These are phyloP conservation scores for Drosophila teissieri DNA, from an alignment of 1,140 invertebrate species.

Conservation along the genomic window DNA sequence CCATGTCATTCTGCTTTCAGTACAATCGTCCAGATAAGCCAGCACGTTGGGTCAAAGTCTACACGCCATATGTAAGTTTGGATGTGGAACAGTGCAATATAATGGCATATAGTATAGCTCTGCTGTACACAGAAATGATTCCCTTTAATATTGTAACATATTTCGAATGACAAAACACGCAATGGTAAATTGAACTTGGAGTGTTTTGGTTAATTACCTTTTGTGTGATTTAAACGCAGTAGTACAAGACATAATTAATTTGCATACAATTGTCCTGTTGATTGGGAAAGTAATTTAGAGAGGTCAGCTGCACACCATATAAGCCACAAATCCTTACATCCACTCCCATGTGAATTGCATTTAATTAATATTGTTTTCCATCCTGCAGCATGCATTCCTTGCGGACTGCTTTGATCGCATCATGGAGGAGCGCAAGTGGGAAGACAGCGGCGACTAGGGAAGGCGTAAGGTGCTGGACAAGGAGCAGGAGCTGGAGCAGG, in stretches of 20 bases:
- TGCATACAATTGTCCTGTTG: neutral
- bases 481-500: neutral
- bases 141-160: neutral
- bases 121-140: neutral
- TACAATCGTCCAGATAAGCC: constrained; percentile 93
- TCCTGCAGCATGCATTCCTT: constrained; percentile 93
- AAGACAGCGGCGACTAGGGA: constrained; percentile 89
- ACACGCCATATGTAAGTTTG: constrained; percentile 94
- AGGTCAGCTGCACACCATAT: neutral
- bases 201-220: neutral
- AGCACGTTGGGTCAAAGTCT: constrained; percentile 94
- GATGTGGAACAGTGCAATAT: neutral
- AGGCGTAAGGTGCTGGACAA: constrained; percentile 2
- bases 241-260: neutral
- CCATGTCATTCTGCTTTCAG: constrained; percentile 94
- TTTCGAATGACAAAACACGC: too few relatives aligned
- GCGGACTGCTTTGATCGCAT: constrained; percentile 97
- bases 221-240: neutral
- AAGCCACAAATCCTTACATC: neutral
- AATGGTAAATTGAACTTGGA: neutral
- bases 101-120: too few relatives aligned
- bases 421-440: constrained; percentile 94
- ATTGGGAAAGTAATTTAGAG: neutral
- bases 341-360: neutral
- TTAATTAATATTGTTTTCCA: constrained; percentile 7